Base-by-base conservation (phyloP, 2,797 vertebrate genomes). In the Choloepus didactylus region DNA sequence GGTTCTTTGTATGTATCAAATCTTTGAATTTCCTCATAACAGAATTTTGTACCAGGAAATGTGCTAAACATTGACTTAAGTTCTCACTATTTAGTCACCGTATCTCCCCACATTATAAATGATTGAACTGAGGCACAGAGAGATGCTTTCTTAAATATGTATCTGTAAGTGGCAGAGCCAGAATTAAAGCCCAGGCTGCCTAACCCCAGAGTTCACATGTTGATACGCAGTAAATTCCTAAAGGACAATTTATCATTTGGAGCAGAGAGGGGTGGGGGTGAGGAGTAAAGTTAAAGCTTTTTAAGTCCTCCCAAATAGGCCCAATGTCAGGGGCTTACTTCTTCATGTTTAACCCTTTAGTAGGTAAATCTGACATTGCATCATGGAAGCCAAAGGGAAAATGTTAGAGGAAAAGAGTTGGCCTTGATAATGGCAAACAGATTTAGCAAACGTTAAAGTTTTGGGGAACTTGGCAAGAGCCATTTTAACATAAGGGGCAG, bases 191-290 rank as follows among this genome's bases (percentile, higher is more conserved):
- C 41, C 69, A 56, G 21, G 21, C 6, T 73, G 2, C 8, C 16
- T 59, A 21, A 66, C 5, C 27, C 7, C 16, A 59, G 6, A 49
- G 21, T 80, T 4, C 5, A 27, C 38, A 31, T 46, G 12, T 44
- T 18, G 12, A 3, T 5, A 19, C 21, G 0, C 29, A 75, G 5
- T 2, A 83, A 12, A 31, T 60, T 66, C 54, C 9, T 0, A 46
- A 44, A 14, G 8, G 15, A n/a, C 1, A 81, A 4, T 4, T 41
- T 59, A n/a, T 5, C 2, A 46, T 25, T 64, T 27, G 5, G 3
- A 4, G 9, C 49, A 67, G 54, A 86, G 0, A 49, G 25, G 3
- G 1, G 7, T 66, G 3, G 1, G 4, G 1, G 5, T 46, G 44
- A 12, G 5, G 21, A 80, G 5, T 27, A 80, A 19, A 92, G 41